These are phyloP conservation scores for Notothenia rossii DNA, from an alignment of 2,113 vertebrate genomes.

Conservation along the genomic window DNA sequence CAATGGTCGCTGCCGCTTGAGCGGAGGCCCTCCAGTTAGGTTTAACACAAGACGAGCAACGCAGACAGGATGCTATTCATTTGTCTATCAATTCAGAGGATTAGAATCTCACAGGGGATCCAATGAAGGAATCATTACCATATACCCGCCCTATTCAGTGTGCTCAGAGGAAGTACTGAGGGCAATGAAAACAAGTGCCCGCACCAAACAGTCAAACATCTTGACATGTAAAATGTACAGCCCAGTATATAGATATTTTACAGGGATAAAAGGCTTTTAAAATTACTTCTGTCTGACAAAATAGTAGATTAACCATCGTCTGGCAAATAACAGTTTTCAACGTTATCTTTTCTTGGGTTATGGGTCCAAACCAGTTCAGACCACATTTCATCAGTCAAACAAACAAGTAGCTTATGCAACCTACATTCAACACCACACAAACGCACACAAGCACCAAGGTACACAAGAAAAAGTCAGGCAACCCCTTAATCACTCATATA, in stretches of 20 bases:
- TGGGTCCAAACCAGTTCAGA: too few species aligned
- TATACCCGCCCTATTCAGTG: conserved; percentile 63
- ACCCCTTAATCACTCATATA: not conserved
- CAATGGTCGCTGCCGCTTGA: conserved; percentile 67
- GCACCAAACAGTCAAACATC: conserved; percentile 29
- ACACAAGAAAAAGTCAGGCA: too few species aligned
- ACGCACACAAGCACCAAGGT: too few species aligned
- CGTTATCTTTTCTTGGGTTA: too few species aligned
- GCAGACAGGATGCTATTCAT: conserved; percentile 70
- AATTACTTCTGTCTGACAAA: too few species aligned
- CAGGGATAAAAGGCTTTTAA: too few species aligned
- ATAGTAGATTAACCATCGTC: too few species aligned
- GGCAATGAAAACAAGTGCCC: conserved; percentile 53
- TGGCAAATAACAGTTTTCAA: too few species aligned
- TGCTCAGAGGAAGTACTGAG: conserved; percentile 54
- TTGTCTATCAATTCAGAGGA: conserved; percentile 69
- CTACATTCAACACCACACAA: too few species aligned
- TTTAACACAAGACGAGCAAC: conserved; percentile 65
- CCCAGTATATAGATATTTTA: not conserved
- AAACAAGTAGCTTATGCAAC: too few species aligned
- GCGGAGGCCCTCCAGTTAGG: conserved; percentile 70
- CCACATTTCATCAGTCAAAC: too few species aligned
- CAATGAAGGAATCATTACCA: conserved; percentile 68
- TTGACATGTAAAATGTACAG: conserved; percentile 39
- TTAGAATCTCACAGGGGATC: conserved; percentile 65